phyloP scores from a whole-genome alignment of 2,797 vertebrate species.

The Gastrophryne carolinensis region DNA sequence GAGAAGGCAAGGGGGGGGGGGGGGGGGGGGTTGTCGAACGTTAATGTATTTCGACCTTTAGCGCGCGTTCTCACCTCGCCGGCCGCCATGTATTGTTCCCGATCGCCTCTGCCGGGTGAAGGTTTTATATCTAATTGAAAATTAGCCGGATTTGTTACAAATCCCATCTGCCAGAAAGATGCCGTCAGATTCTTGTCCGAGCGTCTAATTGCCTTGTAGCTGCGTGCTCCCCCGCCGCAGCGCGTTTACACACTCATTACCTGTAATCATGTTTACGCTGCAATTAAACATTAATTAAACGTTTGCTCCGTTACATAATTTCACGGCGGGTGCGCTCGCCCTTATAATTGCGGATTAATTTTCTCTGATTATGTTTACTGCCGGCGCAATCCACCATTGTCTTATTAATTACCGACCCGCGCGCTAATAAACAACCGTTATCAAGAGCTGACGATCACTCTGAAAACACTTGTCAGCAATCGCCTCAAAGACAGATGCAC shows the following conservation, averaged over 20 bases:
- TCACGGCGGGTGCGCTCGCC: slow-evolving; percentile 4
- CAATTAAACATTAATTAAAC: slow-evolving; percentile 52
- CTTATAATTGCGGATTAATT: slow-evolving; percentile 39
- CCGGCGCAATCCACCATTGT: slow-evolving; percentile 21
- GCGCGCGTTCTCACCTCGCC: not conserved
- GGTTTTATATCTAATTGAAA: slow-evolving; percentile 43
- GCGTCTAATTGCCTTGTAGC: slow-evolving; percentile 9
- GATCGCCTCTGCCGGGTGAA: slow-evolving; percentile 24
- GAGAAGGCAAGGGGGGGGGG: not conserved
- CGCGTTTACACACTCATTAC: slow-evolving; percentile 43
- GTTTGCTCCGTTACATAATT: slow-evolving; percentile 27
- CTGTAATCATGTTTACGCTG: slow-evolving; percentile 53
- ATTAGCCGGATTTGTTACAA: slow-evolving; percentile 27
- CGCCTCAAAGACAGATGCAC: too few species aligned
- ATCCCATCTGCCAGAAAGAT: not conserved
- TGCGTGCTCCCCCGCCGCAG: not conserved
- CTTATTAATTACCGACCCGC: slow-evolving; percentile 35
- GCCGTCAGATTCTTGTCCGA: not conserved
- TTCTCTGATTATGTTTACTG: slow-evolving; percentile 15
- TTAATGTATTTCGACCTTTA: not conserved
- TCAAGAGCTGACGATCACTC: too few species aligned
- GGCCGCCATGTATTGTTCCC: slow-evolving; percentile 8
- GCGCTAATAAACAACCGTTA: slow-evolving; percentile 28
- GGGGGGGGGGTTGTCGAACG: too few species aligned
- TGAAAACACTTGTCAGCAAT: too few species aligned